Evolutionary conservation across 2,888 invertebrate genomes (phyloP).

Genomic region (Deladenus siricidicola): DNA sequence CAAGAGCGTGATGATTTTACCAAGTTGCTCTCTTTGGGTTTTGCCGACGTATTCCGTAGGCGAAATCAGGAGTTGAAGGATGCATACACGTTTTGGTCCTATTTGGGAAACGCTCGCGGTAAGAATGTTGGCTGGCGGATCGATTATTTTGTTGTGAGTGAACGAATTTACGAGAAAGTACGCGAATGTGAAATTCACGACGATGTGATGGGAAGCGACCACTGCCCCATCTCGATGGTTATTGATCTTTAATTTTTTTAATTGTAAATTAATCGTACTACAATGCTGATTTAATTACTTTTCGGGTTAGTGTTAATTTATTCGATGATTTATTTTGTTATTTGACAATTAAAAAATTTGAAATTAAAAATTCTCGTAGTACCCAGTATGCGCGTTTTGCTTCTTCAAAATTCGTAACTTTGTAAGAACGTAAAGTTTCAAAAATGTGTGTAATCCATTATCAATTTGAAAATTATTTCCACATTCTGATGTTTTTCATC

Average conservation of each 20-base stretch:
- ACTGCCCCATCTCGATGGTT: conserved; percentile 26
- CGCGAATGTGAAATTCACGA: conserved; percentile 77
- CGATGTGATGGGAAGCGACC: conserved; percentile 70
- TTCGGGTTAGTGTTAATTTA: too few relatives aligned
- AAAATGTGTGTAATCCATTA: too few relatives aligned
- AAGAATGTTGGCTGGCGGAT: conserved; percentile 94
- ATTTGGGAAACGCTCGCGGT: conserved; percentile 74
- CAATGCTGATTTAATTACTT: too few relatives aligned
- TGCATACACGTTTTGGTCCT: conserved; percentile 59
- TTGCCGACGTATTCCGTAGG: conserved; percentile 74
- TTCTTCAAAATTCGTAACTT: too few relatives aligned
- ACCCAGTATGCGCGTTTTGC: too few relatives aligned
- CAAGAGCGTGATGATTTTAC: conserved; percentile 88
- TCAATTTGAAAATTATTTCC: too few relatives aligned
- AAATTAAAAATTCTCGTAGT: too few relatives aligned
- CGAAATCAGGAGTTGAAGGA: conserved; percentile 73
- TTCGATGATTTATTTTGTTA: too few relatives aligned
- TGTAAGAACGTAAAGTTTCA: too few relatives aligned
- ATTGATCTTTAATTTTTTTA: conserved; percentile 23
- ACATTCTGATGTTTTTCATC: too few relatives aligned
- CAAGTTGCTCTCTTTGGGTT: conserved; percentile 67
- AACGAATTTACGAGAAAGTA: conserved; percentile 66
- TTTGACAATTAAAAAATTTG: too few relatives aligned
- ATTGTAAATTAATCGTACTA: too few relatives aligned
- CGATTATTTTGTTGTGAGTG: conserved; percentile 86